Conservation (phyloP, 2,113 vertebrate species). For the Eurypyga helias region DNA sequence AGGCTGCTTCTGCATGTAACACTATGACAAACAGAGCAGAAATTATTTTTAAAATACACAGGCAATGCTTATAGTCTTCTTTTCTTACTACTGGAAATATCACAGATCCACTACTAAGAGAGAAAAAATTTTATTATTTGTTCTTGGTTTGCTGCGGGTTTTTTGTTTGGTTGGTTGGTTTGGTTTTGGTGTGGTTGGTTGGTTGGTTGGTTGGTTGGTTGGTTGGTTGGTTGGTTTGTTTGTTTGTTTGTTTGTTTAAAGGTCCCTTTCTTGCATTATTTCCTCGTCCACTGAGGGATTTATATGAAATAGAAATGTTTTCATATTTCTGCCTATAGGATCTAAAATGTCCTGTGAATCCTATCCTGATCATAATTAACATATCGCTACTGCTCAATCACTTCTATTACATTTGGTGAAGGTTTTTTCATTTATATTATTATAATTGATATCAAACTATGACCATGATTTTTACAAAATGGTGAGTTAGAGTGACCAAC, state of each 20-base stretch:
- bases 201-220: too few relatives aligned
- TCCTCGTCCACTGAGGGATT: not conserved
- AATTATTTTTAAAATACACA: not conserved
- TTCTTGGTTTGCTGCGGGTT: not conserved
- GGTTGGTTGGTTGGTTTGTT: too few relatives aligned
- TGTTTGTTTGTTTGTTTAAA: not conserved
- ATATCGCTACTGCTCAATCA: not conserved
- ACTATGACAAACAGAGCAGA: slow-evolving; percentile 24
- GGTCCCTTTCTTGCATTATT: not conserved
- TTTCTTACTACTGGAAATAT: not conserved
- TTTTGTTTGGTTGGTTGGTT: not conserved
- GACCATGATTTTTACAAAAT: not conserved
- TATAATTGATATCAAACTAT: not conserved
- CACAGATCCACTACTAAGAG: not conserved
- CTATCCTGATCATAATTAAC: not conserved
- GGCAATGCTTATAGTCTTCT: not conserved
- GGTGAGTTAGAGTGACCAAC: not conserved
- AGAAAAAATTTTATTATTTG: not conserved
- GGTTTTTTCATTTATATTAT: not conserved
- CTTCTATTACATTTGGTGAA: not conserved
- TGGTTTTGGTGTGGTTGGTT: too few relatives aligned
- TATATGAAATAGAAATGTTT: not conserved
- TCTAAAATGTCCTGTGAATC: not conserved
- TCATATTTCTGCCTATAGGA: not conserved
- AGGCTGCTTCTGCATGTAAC: not conserved